Base-by-base conservation (phyloP, 2,888 invertebrate species). In the Sarcophaga subvicina region DNA sequence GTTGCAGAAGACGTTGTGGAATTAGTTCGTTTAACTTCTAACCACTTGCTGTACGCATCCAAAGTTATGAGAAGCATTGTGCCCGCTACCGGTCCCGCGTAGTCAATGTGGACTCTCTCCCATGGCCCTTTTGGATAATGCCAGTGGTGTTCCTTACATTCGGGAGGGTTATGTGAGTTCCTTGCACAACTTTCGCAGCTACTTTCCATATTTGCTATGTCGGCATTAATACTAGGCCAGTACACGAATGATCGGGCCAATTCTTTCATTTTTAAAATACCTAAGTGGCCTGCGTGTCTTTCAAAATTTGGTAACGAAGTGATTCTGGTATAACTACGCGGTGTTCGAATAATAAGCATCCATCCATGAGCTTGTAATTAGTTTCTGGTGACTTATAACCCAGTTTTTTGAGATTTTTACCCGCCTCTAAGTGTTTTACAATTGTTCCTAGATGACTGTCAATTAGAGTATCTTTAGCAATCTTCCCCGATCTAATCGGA, bases 1-100 rank as follows among this genome's bases (percentile, higher is more conserved):
- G 63, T 89, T 8, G 80, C 81, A 12, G 62, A 22, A 5, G 80
- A 3, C 1, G 81, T 81, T 12, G n/a, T 79, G 1, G 73, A 47
- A 49, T 66, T 62, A 22, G 83, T 87, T 12, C 64, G 47, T 37
- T 76, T 86, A 8, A 77, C 73, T 11, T 87, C 82, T 2, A 81
- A 25, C 87, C 84, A 87, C 63, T 86, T 86, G 72, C 77, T 71
- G 63, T 63, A n/a, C 71, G 64, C 66, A 83, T 89, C 89, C 1
- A 80, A 49, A 6, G 93, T 87, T 17, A 94, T 88, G 5, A 93
- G 83, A 49, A 91, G 90, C 89, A 90, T 90, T 11, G 81, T 82
- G 12, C 90, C 91, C 12, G 89, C 75, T 70, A 92, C 88, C 37
- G 92, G 93, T 12, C 93, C 93, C 11, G 93, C 92, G 89, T 92